Evolutionary conservation across 2,888 invertebrate genomes (phyloP), one percentile per base, ranked within the genome.

Genomic region (Ctenicera cuprea): DNA sequence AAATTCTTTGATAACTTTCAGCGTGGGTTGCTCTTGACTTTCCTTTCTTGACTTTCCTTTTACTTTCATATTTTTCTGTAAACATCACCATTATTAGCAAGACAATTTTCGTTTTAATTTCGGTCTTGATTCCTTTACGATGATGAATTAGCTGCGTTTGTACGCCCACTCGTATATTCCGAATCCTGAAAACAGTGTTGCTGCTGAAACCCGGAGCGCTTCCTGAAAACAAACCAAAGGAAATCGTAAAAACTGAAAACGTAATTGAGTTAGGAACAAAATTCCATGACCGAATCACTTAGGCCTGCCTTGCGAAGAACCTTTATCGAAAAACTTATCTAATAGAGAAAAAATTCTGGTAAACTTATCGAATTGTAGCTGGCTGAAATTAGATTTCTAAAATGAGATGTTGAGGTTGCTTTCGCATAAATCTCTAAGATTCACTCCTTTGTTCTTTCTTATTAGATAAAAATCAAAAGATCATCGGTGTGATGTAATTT

Each of bases 231-330:
- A 48, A 48, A 48, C 48, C 48, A 48, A 48, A 18, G 48, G 48
- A 48, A 48, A 48, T 48, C 48, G 48, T 48, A 48, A 48, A 57
- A 59, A 59, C 59, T 59, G 59, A 59, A 59, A 59, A 38, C 18
- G 59, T 59, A 59, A 59, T 59, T 38, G 41, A 59, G 41, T 59
- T 59, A 33, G 20, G 38, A 37, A 59, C 59, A 59, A 38, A 59
- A 59, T 37, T 59, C 59, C 59, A 59, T 38, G 59, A 59, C 59
- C 59, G 59, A 59, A 59, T 59, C 38, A 20, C 59, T 59, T 59
- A 59, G 59, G 38, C 7, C 12, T 14, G 59, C 38, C n/a, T 59
- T 22, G 16, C 48, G 30, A 20, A 37, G 20, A 59, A 38, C 33
- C 59, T 38, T 59, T 59, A 59, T 59, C 41, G 41, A 38, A 20